A percentile compares a stretch with the other conserved stretches of the same genome.
phyloP scores from a whole-genome alignment of 2,797 vertebrate species.

The Falco peregrinus region DNA sequence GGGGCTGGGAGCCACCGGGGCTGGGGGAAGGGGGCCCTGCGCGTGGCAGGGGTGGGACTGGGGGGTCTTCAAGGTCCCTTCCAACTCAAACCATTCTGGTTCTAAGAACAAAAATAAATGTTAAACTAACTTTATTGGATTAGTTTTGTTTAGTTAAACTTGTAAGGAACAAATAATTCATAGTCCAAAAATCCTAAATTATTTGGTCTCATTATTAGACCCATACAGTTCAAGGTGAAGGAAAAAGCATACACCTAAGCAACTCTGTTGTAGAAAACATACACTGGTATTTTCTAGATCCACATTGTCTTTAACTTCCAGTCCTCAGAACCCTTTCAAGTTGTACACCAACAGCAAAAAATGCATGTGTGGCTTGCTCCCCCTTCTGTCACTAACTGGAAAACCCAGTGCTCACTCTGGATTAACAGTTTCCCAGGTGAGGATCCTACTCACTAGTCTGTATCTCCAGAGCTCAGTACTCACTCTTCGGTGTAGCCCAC shows the following conservation, averaged over 20 bases:
- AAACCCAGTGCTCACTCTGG: neutral
- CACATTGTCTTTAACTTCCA: neutral
- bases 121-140: neutral
- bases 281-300: fast-evolving
- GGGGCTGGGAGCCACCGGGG: too few species aligned
- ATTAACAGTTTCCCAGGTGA: neutral
- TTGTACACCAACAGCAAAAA: neutral
- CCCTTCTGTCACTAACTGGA: neutral
- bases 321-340: neutral
- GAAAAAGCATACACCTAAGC: neutral
- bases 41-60: too few species aligned
- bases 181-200: neutral
- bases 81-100: too few species aligned
- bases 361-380: fast-evolving
- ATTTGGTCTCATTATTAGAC: neutral
- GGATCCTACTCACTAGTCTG: neutral
- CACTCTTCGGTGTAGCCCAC: neutral
- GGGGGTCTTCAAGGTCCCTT: too few species aligned
- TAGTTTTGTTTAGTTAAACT: neutral
- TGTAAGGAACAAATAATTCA: neutral
- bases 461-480: neutral
- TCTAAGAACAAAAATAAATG: neutral
- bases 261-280: neutral
- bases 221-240: neutral
- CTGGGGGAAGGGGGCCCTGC: too few species aligned